These are phyloP conservation scores for Liparis tanakae DNA, from an alignment of 2,797 vertebrate genomes.

Conservation along the genomic window DNA sequence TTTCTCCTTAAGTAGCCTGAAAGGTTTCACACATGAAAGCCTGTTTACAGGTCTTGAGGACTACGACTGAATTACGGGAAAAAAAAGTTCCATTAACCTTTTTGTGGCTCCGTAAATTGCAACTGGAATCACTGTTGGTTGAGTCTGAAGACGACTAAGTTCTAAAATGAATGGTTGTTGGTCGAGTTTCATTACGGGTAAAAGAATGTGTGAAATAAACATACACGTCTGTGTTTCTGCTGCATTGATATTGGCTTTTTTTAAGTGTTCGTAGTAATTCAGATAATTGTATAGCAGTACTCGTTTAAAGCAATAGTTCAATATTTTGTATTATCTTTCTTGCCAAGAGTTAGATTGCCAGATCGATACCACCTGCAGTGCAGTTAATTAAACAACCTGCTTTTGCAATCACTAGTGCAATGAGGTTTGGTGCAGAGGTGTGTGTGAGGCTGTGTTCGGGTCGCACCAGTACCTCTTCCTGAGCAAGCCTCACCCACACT, in stretches of 20 bases:
- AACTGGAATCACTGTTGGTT: not conserved
- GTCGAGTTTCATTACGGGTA: not conserved
- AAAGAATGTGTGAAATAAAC: not conserved
- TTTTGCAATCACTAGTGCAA: conserved; percentile 9
- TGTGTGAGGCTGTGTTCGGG: conserved; percentile 35
- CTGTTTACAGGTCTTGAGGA: not conserved
- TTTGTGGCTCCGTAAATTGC: not conserved
- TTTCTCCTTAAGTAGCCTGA: not conserved
- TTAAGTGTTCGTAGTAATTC: not conserved
- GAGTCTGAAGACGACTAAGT: not conserved
- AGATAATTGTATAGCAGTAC: not conserved
- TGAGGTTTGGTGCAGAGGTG: conserved; percentile 9
- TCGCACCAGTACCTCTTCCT: conserved; percentile 48
- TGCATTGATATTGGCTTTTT: not conserved
- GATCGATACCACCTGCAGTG: not conserved
- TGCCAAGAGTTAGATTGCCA: not conserved
- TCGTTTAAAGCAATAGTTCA: not conserved
- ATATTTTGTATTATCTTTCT: not conserved
- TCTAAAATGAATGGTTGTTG: not conserved
- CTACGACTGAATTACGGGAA: not conserved
- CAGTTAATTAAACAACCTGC: conserved; percentile 18
- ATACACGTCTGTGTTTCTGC: not conserved
- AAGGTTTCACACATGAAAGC: not conserved
- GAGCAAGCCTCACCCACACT: conserved; percentile 49
- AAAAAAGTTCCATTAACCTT: not conserved